Percentiles rank a stretch among this genome's conserved stretches.
These are phyloP conservation scores for Brachirus orientalis DNA, from an alignment of 2,113 vertebrate species.

Conservation along the genomic window DNA sequence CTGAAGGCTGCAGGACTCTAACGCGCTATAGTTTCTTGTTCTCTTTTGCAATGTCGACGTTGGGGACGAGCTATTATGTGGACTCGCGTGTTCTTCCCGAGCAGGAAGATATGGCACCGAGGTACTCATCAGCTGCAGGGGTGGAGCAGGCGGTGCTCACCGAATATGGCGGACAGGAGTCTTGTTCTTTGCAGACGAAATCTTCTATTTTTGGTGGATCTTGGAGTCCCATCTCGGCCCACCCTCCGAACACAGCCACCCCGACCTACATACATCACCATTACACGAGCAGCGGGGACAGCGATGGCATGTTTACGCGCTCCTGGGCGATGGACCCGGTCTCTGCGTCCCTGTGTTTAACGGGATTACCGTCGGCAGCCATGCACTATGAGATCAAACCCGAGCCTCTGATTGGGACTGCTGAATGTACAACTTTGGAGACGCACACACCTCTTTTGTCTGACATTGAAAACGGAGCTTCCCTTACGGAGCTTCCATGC, in stretches of 20 bases:
- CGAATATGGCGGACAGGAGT: slow-evolving; percentile 93
- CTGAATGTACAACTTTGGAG: slow-evolving; percentile 89
- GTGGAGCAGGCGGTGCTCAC: slow-evolving; percentile 84
- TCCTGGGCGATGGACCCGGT: slow-evolving; percentile 94
- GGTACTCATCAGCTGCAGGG: slow-evolving; percentile 86
- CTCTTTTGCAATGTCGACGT: slow-evolving; percentile 86
- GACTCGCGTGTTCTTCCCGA: slow-evolving; percentile 92
- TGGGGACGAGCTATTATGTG: slow-evolving; percentile 93
- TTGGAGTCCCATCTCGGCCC: slow-evolving; percentile 90
- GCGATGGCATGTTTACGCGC: slow-evolving; percentile 95
- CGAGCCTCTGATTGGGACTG: slow-evolving; percentile 90
- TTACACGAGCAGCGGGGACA: slow-evolving; percentile 84
- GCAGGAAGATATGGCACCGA: slow-evolving; percentile 89
- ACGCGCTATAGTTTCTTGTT: background rate
- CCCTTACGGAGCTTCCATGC: slow-evolving; percentile 86
- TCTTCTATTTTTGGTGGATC: slow-evolving; percentile 92
- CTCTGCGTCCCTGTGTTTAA: slow-evolving; percentile 92
- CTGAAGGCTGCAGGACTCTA: slow-evolving; percentile 70
- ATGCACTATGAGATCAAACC: slow-evolving; percentile 96
- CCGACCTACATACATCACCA: slow-evolving; percentile 92
- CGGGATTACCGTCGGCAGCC: slow-evolving; percentile 89
- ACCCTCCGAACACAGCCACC: slow-evolving; percentile 83
- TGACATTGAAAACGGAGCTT: slow-evolving; percentile 90
- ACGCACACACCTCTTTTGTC: slow-evolving; percentile 92
- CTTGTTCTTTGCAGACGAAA: slow-evolving; percentile 94